Conservation (phyloP, 2,888 invertebrate species). For the Lordiphosa andalusiaca region DNA sequence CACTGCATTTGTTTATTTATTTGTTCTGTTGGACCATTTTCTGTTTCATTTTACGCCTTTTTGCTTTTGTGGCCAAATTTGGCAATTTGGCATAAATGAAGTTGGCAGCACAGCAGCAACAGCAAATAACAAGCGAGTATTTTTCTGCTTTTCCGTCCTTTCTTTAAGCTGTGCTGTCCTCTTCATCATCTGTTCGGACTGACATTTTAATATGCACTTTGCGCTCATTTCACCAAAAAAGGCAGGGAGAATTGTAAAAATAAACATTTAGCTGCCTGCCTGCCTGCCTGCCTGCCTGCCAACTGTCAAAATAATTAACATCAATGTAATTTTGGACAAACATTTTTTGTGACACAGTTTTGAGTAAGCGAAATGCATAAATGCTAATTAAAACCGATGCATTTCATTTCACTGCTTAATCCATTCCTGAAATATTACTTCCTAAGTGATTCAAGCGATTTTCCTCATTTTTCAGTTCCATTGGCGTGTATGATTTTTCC, state of each 20-base stretch:
- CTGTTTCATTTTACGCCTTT: constrained; percentile 14
- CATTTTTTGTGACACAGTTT: constrained; percentile 6
- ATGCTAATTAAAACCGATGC: constrained; percentile 48
- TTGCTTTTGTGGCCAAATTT: constrained; percentile 45
- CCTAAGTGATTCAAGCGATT: too few relatives aligned
- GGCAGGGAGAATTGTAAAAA: constrained; percentile 39
- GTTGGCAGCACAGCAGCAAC: constrained; percentile 17
- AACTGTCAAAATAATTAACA: constrained; percentile 56
- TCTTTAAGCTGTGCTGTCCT: constrained; percentile 27
- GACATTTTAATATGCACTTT: constrained; percentile 66
- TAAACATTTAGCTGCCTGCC: constrained; percentile 42
- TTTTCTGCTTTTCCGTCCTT: constrained; percentile 23
- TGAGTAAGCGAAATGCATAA: constrained; percentile 42
- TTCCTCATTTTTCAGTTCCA: too few relatives aligned
- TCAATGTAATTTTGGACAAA: constrained; percentile 25
- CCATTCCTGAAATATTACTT: too few relatives aligned
- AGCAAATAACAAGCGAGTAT: constrained; percentile 31
- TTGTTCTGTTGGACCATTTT: constrained; percentile 36
- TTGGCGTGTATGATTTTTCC: too few relatives aligned
- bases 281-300: constrained; percentile 27
- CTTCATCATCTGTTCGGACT: constrained; percentile 30
- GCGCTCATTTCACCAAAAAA: constrained; percentile 43
- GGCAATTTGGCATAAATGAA: constrained; percentile 43
- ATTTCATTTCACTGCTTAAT: too few relatives aligned
- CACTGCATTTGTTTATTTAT: constrained; percentile 67